phyloP scores from a whole-genome alignment of 2,888 invertebrate genomes.

The Eupithecia vulgata region DNA sequence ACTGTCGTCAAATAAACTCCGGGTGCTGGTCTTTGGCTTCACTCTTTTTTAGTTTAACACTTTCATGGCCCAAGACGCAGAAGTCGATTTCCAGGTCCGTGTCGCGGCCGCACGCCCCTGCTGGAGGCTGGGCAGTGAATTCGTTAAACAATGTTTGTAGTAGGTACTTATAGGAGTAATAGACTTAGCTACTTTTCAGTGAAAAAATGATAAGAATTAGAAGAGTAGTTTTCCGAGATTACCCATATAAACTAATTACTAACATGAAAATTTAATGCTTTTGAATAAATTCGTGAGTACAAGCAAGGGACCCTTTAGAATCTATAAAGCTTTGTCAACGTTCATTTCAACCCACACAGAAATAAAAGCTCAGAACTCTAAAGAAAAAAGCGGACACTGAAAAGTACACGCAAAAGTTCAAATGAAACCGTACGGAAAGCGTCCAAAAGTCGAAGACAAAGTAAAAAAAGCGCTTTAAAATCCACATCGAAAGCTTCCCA shows the following conservation, averaged over 20 bases:
- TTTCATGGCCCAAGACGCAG: too few species aligned
- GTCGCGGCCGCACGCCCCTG: too few species aligned
- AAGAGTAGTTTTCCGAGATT: too few species aligned
- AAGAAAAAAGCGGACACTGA: conserved; percentile 46
- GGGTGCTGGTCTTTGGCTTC: background rate
- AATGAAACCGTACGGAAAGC: conserved; percentile 49
- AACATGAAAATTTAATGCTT: background rate
- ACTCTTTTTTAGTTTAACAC: background rate
- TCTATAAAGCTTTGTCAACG: background rate
- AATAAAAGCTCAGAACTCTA: conserved; percentile 36
- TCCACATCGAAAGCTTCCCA: conserved; percentile 70
- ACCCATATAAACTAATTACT: background rate
- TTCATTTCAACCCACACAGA: conserved; percentile 5
- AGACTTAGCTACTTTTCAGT: too few species aligned
- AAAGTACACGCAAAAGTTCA: conserved; percentile 49
- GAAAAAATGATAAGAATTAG: too few species aligned
- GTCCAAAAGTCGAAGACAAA: conserved; percentile 57
- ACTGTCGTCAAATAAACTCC: too few species aligned
- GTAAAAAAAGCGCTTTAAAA: conserved; percentile 61
- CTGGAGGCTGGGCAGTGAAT: too few species aligned
- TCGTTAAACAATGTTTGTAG: background rate
- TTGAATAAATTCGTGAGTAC: background rate
- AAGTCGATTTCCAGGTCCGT: too few species aligned
- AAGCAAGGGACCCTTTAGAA: background rate
- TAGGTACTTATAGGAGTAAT: too few species aligned